Evolutionary conservation across 2,888 invertebrate species (phyloP).

Genomic region (Microchrysa polita): DNA sequence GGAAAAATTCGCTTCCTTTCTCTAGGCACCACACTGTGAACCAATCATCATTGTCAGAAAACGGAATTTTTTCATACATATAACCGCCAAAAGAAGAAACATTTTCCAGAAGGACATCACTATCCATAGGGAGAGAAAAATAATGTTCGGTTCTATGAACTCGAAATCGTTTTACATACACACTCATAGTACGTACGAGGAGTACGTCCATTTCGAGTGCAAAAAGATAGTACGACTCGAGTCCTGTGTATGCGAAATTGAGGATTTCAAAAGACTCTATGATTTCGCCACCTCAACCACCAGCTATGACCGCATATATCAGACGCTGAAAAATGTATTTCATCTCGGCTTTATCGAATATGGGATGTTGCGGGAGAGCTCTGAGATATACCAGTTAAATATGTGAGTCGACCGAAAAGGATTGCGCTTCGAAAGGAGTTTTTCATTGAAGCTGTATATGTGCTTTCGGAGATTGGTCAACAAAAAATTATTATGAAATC

Average conservation of each 20-base stretch:
- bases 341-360: too few species aligned
- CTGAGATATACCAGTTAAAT: too few species aligned
- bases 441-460: too few species aligned
- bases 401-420: too few species aligned
- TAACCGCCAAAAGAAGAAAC: conserved; percentile 23
- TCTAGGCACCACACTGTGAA: background rate
- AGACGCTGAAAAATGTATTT: conserved; percentile 33
- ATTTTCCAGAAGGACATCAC: conserved; percentile 7
- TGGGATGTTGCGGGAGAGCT: too few species aligned
- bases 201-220: conserved; percentile 12
- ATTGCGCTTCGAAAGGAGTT: too few species aligned
- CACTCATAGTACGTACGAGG: background rate
- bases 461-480: background rate
- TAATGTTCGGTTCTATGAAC: too few species aligned
- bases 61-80: conserved; percentile 35
- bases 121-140: too few species aligned
- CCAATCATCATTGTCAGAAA: conserved; percentile 37
- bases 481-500: conserved; percentile 41
- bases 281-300: background rate
- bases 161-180: too few species aligned
- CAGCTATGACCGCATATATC: conserved; percentile 21
- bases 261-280: conserved; percentile 25
- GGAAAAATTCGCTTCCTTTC: background rate
- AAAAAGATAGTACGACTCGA: conserved; percentile 17
- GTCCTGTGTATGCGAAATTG: too few species aligned